phyloP scores from a whole-genome alignment of 2,113 vertebrate genomes.

The Emydocephalus ijimae region DNA sequence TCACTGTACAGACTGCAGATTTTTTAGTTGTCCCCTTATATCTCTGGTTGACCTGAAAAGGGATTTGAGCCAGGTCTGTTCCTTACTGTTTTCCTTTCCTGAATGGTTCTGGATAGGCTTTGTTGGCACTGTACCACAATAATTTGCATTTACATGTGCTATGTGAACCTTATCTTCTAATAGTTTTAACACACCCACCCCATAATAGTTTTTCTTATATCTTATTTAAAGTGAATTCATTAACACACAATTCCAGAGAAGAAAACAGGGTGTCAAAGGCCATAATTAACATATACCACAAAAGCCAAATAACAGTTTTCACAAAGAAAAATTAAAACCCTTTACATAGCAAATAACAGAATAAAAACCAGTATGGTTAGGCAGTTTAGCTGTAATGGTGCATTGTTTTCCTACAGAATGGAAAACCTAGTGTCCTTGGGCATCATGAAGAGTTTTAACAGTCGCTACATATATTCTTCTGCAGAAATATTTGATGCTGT shows the following conservation, averaged over 20 bases:
- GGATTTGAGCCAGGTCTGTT: conserved; percentile 18
- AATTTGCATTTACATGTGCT: neutral
- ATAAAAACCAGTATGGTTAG: neutral
- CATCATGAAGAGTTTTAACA: neutral
- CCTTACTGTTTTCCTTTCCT: neutral
- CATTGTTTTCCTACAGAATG: neutral
- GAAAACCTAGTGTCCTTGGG: neutral
- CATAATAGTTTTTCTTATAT: neutral
- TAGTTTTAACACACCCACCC: neutral
- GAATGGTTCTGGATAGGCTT: fast-evolving
- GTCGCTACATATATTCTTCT: neutral
- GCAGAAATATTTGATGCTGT: neutral
- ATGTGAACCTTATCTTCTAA: neutral
- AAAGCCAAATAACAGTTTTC: neutral
- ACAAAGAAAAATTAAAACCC: neutral
- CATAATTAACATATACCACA: neutral
- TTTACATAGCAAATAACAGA: neutral
- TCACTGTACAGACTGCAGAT: conserved; percentile 50
- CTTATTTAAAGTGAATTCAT: neutral
- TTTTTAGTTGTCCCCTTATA: conserved; percentile 59
- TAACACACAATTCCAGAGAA: neutral
- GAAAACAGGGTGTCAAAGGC: neutral
- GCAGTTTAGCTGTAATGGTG: neutral
- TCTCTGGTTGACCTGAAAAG: conserved; percentile 50
- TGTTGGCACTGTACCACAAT: neutral